A percentile compares a stretch with the other conserved stretches of the same genome.
Conservation (phyloP, 2,888 invertebrate species). For the Meiosimyza platycephala region DNA sequence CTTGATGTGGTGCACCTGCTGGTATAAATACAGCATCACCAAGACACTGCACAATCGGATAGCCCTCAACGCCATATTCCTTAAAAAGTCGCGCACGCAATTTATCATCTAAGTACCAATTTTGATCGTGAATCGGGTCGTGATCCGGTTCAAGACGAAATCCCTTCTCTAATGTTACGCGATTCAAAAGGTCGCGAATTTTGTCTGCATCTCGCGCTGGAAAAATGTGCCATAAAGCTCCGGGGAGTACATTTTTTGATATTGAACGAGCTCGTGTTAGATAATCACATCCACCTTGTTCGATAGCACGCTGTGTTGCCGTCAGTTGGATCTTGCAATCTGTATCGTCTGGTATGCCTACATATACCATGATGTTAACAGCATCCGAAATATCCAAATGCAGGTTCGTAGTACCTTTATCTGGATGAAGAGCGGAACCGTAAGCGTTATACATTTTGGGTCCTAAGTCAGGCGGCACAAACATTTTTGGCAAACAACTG, state of each 20-base stretch:
- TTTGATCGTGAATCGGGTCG: slow-evolving; percentile 98
- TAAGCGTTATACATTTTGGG: slow-evolving; percentile 99
- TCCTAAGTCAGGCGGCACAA: slow-evolving; percentile 94
- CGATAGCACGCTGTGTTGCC: slow-evolving; percentile 89
- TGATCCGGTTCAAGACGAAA: slow-evolving; percentile 87
- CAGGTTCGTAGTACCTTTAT: slow-evolving; percentile 94
- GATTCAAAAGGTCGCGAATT: slow-evolving; percentile 92
- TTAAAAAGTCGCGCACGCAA: slow-evolving; percentile 87
- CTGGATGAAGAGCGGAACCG: slow-evolving; percentile 83
- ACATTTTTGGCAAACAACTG: slow-evolving; percentile 89
- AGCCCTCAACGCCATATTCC: slow-evolving; percentile 94
- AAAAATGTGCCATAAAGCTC: slow-evolving; percentile 98
- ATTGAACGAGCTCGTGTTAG: slow-evolving; percentile 83
- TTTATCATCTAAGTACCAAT: slow-evolving; percentile 91
- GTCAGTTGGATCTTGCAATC: slow-evolving; percentile 78
- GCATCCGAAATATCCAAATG: slow-evolving; percentile 98
- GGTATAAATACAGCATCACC: slow-evolving; percentile 99
- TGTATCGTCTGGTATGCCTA: slow-evolving; percentile 88
- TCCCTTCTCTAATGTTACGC: slow-evolving; percentile 86
- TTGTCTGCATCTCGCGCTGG: slow-evolving; percentile 94
- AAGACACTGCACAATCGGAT: slow-evolving; percentile 93
- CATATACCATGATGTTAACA: slow-evolving; percentile 97
- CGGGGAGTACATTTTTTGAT: slow-evolving; percentile 84
- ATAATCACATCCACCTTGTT: slow-evolving; percentile 93
- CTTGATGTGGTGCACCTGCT: slow-evolving; percentile 99